These are phyloP conservation scores for Xenopus petersii DNA, from an alignment of 2,797 vertebrate genomes.

Conservation along the genomic window DNA sequence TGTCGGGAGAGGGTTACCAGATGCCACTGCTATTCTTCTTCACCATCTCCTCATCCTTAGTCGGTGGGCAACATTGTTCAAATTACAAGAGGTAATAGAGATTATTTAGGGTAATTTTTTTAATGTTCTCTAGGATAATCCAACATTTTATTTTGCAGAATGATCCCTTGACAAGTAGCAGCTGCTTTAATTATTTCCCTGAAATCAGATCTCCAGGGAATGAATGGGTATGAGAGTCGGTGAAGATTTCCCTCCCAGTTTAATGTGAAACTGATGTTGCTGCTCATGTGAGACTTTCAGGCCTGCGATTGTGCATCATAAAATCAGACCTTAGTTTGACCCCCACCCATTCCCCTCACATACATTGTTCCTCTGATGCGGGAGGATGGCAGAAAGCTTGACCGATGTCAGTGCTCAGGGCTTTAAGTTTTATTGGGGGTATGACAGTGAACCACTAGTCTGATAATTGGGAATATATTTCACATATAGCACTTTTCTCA, in stretches of 20 bases:
- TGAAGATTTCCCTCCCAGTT: slow-evolving; percentile 52
- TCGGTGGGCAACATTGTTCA: background rate
- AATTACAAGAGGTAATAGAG: slow-evolving; percentile 43
- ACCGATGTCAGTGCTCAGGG: slow-evolving; percentile 3
- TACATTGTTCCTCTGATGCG: background rate
- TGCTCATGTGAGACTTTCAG: slow-evolving; percentile 46
- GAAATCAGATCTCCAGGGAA: slow-evolving; percentile 61
- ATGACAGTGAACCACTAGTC: no score
- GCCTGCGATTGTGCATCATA: slow-evolving; percentile 31
- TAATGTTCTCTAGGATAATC: slow-evolving; percentile 63
- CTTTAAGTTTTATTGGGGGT: no score
- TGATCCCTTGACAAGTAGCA: slow-evolving; percentile 60
- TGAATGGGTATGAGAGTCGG: slow-evolving; percentile 56
- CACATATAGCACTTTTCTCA: no score
- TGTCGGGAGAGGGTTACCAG: background rate
- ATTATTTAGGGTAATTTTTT: slow-evolving; percentile 59
- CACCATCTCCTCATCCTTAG: background rate
- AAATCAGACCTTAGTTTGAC: slow-evolving; percentile 28
- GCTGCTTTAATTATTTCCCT: slow-evolving; percentile 57
- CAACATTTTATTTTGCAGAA: slow-evolving; percentile 62
- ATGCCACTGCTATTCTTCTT: background rate
- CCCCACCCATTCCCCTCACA: slow-evolving; percentile 2
- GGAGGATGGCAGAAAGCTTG: background rate
- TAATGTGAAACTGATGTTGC: slow-evolving; percentile 55
- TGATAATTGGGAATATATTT: no score